A percentile compares a stretch with the other conserved stretches of the same genome.
Conservation (phyloP, 2,113 vertebrate species). For the Mola mola region DNA sequence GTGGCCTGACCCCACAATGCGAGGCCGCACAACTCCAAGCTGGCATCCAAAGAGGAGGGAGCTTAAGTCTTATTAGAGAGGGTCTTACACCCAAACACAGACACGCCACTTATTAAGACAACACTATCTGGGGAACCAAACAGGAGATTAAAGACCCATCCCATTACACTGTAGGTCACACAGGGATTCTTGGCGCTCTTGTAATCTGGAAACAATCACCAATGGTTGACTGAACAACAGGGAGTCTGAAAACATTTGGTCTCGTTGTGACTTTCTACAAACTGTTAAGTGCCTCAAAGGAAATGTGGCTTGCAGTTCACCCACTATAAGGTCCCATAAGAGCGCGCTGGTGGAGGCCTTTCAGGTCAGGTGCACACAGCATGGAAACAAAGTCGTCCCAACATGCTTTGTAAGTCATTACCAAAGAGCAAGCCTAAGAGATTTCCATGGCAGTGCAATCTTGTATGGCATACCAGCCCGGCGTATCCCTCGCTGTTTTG, state of each 20-base stretch:
- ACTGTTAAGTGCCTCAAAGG: no score
- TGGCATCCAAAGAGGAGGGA: slow-evolving; percentile 61
- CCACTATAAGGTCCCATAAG: slow-evolving; percentile 8
- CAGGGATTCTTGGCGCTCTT: slow-evolving; percentile 55
- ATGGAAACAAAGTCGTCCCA: slow-evolving; percentile 42
- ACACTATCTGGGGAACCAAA: slow-evolving; percentile 73
- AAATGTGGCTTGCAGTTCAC: no score
- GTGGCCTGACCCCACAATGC: slow-evolving; percentile 53
- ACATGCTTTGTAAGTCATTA: slow-evolving; percentile 56
- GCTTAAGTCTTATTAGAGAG: slow-evolving; percentile 78
- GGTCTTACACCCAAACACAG: slow-evolving; percentile 74
- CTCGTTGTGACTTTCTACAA: slow-evolving; percentile 43
- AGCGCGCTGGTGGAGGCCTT: slow-evolving; percentile 16
- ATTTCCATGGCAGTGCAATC: slow-evolving; percentile 54
- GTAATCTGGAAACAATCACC: slow-evolving; percentile 73
- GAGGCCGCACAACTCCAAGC: slow-evolving; percentile 47
- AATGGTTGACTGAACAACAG: slow-evolving; percentile 56
- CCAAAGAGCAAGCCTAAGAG: slow-evolving; percentile 54
- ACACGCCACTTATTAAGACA: slow-evolving; percentile 72
- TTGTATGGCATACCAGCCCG: slow-evolving; percentile 42
- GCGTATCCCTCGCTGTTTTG: slow-evolving; percentile 70
- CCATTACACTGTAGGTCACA: slow-evolving; percentile 63
- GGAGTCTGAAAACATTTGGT: slow-evolving; percentile 45
- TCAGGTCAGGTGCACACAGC: slow-evolving; percentile 40
- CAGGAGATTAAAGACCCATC: slow-evolving; percentile 71